Base-by-base conservation (phyloP, 2,888 invertebrate species). In the Agriotes lineatus region DNA sequence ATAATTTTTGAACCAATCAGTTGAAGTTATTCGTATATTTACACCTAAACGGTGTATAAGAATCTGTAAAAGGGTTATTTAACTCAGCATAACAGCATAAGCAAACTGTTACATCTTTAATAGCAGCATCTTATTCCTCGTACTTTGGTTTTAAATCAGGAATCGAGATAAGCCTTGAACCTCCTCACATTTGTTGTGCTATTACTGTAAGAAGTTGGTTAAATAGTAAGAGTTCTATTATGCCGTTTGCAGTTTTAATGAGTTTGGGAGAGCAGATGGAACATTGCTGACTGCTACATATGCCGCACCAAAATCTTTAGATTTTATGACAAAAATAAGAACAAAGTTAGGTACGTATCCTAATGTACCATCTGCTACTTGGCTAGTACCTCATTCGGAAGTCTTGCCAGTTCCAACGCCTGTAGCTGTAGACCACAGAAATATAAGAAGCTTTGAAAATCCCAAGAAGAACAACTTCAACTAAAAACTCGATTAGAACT, bases 351-450 rank as follows among this genome's bases (percentile, higher is more conserved):
- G n/a, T n/a, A n/a, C 14, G 10, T 12, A 39, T 39, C 39, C 39
- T n/a, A 39, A n/a, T 39, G 4, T 39, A n/a, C 39, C n/a, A 6
- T 39, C 14, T 39, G 39, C 39, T 39, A 5, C 39, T 39, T n/a
- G 14, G 39, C 39, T n/a, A n/a, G 39, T 39, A 39, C 39, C 14
- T 39, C 39, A 39, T 39, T 39, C 39, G n/a, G n/a, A 14, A 39
- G n/a, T n/a, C n/a, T 3, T 39, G 3, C 39, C 25, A 3, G 25
- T 25, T 5, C 25, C 25, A 25, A 25, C 25, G 7, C 7, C 25
- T 25, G 25, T n/a, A n/a, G n/a, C n/a, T n/a, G n/a, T 25, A 3
- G 7, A 25, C 4, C 25, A 25, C 25, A 5, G 25, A 25, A 5
- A n/a, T n/a, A n/a, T 3, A 25, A 7, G 25, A 25, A 25, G 3